Evolutionary conservation across 2,888 invertebrate genomes (phyloP).

Genomic region (Patella depressa): DNA sequence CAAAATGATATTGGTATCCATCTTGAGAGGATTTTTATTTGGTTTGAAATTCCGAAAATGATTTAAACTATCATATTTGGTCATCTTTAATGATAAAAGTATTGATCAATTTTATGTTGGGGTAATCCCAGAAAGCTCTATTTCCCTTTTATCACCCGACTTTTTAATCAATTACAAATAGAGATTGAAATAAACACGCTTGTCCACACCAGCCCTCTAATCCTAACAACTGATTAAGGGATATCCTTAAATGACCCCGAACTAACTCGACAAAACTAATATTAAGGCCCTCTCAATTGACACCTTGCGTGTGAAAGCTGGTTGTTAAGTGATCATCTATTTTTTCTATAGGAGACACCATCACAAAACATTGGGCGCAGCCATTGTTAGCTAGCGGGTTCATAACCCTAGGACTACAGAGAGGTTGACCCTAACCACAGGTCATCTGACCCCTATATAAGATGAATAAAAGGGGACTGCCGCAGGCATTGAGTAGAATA

Average conservation of each 20-base stretch:
- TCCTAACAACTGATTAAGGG: background rate
- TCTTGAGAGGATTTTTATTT: no score
- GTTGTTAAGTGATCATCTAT: slow-evolving; percentile 4
- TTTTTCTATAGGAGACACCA: background rate
- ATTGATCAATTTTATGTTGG: no score
- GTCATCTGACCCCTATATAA: background rate
- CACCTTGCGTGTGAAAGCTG: background rate
- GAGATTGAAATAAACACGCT: background rate
- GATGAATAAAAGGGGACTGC: no score
- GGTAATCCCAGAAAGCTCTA: no score
- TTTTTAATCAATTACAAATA: slow-evolving; percentile 5
- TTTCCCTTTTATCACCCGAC: background rate
- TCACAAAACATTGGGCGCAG: background rate
- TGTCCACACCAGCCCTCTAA: slow-evolving; percentile 1
- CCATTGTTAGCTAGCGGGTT: slow-evolving; percentile 1
- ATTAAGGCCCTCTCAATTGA: slow-evolving; percentile 1
- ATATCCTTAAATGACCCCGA: slow-evolving; percentile 9
- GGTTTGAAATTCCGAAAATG: no score
- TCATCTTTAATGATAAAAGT: no score
- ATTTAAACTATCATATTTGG: no score
- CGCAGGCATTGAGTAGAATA: no score
- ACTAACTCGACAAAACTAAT: slow-evolving; percentile 2
- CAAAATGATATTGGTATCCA: no score
- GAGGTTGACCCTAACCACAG: background rate
- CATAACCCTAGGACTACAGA: background rate